Evolutionary conservation across 2,888 invertebrate genomes (phyloP).

Genomic region (Anarsia innoxiella): DNA sequence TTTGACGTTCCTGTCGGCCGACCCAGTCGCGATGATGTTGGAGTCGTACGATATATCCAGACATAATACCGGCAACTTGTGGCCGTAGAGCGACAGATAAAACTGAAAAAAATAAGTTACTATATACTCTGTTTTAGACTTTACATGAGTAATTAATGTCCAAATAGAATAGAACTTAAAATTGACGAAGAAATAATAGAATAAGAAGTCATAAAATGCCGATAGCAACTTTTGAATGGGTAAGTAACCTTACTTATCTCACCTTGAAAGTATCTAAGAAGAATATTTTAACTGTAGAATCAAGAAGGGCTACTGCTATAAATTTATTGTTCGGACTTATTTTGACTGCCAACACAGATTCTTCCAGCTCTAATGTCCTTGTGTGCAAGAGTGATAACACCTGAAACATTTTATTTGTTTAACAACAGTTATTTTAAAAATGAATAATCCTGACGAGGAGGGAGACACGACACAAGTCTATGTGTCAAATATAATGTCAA

Average conservation of each 20-base stretch:
- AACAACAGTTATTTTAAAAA: not conserved
- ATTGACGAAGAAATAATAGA: no score
- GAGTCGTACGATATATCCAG: conserved; percentile 95
- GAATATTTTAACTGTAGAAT: conserved; percentile 96
- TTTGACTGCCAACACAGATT: conserved; percentile 87
- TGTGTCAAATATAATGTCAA: no score
- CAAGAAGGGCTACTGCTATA: conserved; percentile 91
- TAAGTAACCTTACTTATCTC: no score
- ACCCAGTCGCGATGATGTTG: conserved; percentile 92
- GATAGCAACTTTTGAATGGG: not conserved
- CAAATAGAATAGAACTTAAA: no score
- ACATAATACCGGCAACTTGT: conserved; percentile 94
- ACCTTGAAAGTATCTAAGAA: conserved; percentile 96
- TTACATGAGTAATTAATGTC: no score
- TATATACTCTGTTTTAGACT: no score
- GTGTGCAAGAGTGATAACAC: conserved; percentile 86
- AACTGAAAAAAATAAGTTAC: conserved; percentile 84
- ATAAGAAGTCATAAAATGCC: no score
- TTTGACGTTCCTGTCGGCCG: conserved; percentile 96
- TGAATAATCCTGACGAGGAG: no score
- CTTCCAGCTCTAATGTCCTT: conserved; percentile 89
- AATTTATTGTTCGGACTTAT: conserved; percentile 91
- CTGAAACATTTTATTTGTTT: conserved; percentile 29
- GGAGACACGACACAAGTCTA: no score
- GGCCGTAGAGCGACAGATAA: conserved; percentile 95